Evolutionary conservation across 2,888 invertebrate species (phyloP).

Genomic region (Escarpia spicata): DNA sequence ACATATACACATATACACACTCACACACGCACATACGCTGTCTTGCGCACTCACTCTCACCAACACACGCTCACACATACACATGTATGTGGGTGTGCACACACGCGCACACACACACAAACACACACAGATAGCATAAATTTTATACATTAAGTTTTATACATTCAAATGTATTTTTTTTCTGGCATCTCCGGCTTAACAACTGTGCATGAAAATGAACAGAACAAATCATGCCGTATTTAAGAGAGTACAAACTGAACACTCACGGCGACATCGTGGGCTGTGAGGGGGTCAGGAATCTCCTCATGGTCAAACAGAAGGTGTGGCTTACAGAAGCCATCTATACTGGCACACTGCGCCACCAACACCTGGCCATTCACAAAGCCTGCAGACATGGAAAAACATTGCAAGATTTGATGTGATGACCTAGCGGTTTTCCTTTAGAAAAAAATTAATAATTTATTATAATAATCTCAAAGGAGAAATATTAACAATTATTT

Average conservation of each 20-base stretch:
- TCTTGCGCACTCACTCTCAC: too few species aligned
- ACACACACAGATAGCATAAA: neutral
- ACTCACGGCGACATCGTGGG: constrained; percentile 44
- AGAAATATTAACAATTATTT: too few species aligned
- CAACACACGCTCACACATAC: neutral
- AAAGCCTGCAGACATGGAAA: constrained; percentile 38
- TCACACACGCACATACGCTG: neutral
- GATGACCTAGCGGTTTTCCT: too few species aligned
- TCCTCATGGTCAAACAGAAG: constrained; percentile 44
- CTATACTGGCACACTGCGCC: constrained; percentile 41
- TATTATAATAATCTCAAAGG: too few species aligned
- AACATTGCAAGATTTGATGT: too few species aligned
- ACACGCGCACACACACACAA: neutral
- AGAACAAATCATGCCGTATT: neutral
- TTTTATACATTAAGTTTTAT: neutral
- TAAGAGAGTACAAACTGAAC: neutral
- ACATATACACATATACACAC: neutral
- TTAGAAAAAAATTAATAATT: too few species aligned
- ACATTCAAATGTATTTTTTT: neutral
- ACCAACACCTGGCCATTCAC: constrained; percentile 48
- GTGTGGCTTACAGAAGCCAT: constrained; percentile 42
- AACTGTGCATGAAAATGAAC: neutral
- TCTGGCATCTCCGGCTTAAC: neutral
- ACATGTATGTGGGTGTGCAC: too few species aligned
- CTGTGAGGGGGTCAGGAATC: constrained; percentile 46